Percentiles rank a stretch among this genome's conserved stretches.
These are phyloP conservation scores for Phylloscopus trochilus DNA, from an alignment of 2,113 vertebrate genomes.

Conservation along the genomic window DNA sequence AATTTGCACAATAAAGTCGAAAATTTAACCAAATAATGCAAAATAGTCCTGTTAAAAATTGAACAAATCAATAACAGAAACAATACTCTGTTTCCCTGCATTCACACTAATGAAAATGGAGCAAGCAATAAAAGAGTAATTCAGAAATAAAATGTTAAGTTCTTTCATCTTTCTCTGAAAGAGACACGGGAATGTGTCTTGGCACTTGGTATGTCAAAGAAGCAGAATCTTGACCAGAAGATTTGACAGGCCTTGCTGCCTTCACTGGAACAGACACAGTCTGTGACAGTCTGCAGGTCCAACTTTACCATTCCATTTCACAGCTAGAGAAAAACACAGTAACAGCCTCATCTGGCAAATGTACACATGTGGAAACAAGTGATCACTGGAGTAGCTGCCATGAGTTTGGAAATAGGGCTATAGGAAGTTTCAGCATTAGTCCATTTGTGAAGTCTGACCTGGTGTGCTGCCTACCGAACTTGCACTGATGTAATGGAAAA, in stretches of 20 bases:
- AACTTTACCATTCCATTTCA: neutral
- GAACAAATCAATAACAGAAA: neutral
- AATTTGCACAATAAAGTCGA: neutral
- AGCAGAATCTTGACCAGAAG: neutral
- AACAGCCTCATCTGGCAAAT: neutral
- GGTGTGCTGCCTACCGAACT: neutral
- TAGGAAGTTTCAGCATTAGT: neutral
- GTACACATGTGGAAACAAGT: fast-evolving
- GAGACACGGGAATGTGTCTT: neutral
- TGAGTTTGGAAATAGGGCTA: neutral
- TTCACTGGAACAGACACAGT: neutral
- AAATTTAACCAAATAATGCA: neutral
- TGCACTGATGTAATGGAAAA: neutral
- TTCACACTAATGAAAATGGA: neutral
- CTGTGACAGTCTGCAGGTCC: neutral
- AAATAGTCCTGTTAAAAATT: neutral
- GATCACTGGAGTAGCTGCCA: neutral
- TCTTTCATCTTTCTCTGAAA: neutral
- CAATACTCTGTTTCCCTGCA: neutral
- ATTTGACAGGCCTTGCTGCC: neutral
- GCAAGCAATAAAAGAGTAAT: neutral
- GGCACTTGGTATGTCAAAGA: neutral
- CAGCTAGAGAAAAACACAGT: neutral
- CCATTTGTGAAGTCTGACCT: neutral
- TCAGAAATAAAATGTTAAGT: neutral